phyloP scores from a whole-genome alignment of 1,140 invertebrate species.

The Aphelenchoides avenae region DNA sequence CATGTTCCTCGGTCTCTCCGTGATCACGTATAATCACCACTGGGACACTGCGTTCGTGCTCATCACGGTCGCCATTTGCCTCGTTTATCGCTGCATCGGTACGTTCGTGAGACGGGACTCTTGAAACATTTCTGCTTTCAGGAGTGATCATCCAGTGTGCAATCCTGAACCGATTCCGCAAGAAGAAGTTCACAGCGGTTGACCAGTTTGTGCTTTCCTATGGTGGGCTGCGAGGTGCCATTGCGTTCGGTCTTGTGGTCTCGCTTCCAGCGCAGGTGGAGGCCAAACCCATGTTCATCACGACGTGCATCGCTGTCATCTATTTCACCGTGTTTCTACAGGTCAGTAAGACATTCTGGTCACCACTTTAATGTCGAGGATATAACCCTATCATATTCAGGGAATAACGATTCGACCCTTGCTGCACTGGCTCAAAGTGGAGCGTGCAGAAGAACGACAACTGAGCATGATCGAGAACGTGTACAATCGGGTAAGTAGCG shows the following conservation, averaged over 20 bases:
- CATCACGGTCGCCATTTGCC: constrained; percentile 87
- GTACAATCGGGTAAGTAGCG: constrained; percentile 25
- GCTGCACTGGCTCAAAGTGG: constrained; percentile 62
- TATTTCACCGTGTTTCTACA: constrained; percentile 65
- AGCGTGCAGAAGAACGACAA: constrained; percentile 43
- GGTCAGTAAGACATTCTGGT: constrained; percentile 28
- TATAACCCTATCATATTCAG: constrained; percentile 14
- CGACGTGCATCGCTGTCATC: constrained; percentile 63
- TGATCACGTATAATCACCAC: constrained; percentile 65
- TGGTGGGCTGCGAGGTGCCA: constrained; percentile 40
- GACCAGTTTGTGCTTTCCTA: constrained; percentile 62
- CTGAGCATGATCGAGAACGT: constrained; percentile 53
- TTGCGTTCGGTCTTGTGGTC: constrained; percentile 54
- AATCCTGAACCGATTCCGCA: constrained; percentile 57
- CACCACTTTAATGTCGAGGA: constrained; percentile 1
- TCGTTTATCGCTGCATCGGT: constrained; percentile 77
- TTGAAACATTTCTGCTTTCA: constrained; percentile 8
- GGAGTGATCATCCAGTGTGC: constrained; percentile 53
- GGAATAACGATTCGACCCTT: constrained; percentile 64
- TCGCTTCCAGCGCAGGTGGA: constrained; percentile 59
- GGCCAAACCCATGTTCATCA: constrained; percentile 63
- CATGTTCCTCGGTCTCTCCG: constrained; percentile 94
- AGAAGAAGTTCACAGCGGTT: constrained; percentile 54
- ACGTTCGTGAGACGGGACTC: not conserved
- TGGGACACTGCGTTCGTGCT: constrained; percentile 94